These are phyloP conservation scores for Ophion costatus DNA, from an alignment of 2,888 invertebrate species.

Conservation along the genomic window DNA sequence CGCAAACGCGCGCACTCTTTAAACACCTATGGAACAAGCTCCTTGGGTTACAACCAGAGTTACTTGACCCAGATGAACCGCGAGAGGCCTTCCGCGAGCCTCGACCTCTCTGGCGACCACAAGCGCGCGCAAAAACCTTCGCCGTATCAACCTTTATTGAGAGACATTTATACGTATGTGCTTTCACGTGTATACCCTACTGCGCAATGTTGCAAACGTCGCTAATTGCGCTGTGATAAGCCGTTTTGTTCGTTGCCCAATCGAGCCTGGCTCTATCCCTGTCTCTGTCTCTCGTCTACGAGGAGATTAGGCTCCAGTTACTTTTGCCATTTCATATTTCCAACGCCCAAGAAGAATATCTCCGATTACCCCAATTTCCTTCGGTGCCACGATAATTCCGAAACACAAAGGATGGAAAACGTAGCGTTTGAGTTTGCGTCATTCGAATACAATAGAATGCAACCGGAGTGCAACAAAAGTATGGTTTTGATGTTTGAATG, in stretches of 20 bases:
- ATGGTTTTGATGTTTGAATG: slow-evolving; percentile 7
- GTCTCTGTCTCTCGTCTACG: slow-evolving; percentile 2
- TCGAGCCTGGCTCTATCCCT: slow-evolving; percentile 10
- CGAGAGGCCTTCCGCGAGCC: slow-evolving; percentile 69
- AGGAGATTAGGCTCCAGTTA: slow-evolving; percentile 58
- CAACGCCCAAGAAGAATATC: slow-evolving; percentile 25
- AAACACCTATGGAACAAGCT: slow-evolving; percentile 56
- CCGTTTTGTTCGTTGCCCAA: slow-evolving; percentile 37
- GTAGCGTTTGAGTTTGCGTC: too few species aligned
- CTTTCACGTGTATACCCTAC: slow-evolving; percentile 45
- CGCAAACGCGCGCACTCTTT: slow-evolving; percentile 7
- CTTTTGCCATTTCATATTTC: slow-evolving; percentile 47
- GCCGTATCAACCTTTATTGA: slow-evolving; percentile 47
- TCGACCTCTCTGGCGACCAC: slow-evolving; percentile 65
- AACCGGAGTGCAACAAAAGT: too few species aligned
- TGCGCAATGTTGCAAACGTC: slow-evolving; percentile 71
- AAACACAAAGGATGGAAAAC: neutral
- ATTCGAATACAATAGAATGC: too few species aligned
- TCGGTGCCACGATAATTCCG: slow-evolving; percentile 7
- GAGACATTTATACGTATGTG: neutral
- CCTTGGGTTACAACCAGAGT: slow-evolving; percentile 73
- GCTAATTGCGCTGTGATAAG: slow-evolving; percentile 66
- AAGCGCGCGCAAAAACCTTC: slow-evolving; percentile 38
- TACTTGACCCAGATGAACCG: slow-evolving; percentile 74
- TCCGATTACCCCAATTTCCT: slow-evolving; percentile 34